These are phyloP conservation scores for Muschampia plurimacula DNA, from an alignment of 2,888 invertebrate species.

Conservation along the genomic window DNA sequence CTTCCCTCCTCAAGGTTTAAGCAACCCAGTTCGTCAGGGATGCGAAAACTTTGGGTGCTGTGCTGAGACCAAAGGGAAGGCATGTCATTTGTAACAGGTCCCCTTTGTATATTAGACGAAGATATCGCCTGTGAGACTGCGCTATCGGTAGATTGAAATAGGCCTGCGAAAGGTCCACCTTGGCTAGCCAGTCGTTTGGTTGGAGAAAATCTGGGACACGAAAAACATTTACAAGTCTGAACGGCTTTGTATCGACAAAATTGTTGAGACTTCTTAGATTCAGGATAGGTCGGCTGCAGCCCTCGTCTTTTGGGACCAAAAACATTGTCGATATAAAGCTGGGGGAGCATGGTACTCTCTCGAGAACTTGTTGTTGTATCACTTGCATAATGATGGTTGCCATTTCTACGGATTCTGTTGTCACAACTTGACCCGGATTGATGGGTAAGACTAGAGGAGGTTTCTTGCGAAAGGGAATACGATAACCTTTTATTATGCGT, in stretches of 20 bases:
- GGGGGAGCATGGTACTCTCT: slow-evolving; percentile 17
- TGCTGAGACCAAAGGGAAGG: slow-evolving; percentile 44
- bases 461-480: slow-evolving; percentile 33
- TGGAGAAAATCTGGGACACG: slow-evolving; percentile 3
- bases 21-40: slow-evolving; percentile 48
- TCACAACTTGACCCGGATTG: background rate
- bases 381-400: slow-evolving; percentile 25
- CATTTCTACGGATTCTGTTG: slow-evolving; percentile 10
- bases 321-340: slow-evolving; percentile 37
- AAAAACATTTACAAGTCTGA: background rate
- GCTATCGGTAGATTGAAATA: slow-evolving; percentile 46
- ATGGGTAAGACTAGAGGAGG: slow-evolving; percentile 31
- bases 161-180: slow-evolving; percentile 46
- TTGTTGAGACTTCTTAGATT: slow-evolving; percentile 42
- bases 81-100: slow-evolving; percentile 43
- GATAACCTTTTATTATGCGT: slow-evolving; percentile 35
- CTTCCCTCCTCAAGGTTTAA: slow-evolving; percentile 39
- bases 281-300: slow-evolving; percentile 44
- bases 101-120: slow-evolving; percentile 39
- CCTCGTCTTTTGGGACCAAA: slow-evolving; percentile 43
- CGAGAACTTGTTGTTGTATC: slow-evolving; percentile 39
- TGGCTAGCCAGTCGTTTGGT: slow-evolving; percentile 41
- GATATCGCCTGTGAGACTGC: slow-evolving; percentile 42
- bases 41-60: slow-evolving; percentile 44
- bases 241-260: slow-evolving; percentile 2